Evolutionary conservation across 2,888 invertebrate genomes (phyloP), one percentile per base, ranked within the genome.

Genomic region (Meteorus colon): DNA sequence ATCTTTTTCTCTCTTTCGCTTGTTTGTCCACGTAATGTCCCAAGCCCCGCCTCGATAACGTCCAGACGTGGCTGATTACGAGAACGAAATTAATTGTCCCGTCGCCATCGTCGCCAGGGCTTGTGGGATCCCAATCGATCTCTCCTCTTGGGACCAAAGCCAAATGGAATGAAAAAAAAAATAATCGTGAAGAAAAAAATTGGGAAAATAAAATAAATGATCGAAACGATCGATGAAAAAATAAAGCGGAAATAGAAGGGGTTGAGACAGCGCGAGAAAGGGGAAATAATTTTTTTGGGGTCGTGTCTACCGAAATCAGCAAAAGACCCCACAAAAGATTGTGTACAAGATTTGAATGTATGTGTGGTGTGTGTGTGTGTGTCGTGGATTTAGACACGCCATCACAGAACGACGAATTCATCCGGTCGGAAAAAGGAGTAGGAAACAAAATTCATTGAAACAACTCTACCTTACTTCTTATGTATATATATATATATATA

Each of bases 361-460:
- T 78, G 77, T 77, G 69, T 27, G 62, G 82, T 84, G 83, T 84
- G 79, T 78, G 77, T 77, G 69, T 27, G 62, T 74, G 74, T 77
- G 78, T 81, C 77, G 77, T 65, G 74, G 71, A 19, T 24, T 55
- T 8, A 75, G 74, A 80, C 78, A 73, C 14, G 24, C 66, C 41
- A 34, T 41, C 41, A 78, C 79, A 77, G 75, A 79, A 74, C 82
- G 81, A 86, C 83, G 83, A 86, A 86, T 85, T 85, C 85, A 84
- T 86, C 82, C 77, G 75, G 74, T 73, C 41, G 76, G 76, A 51
- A 67, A 74, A 45, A 75, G 78, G 78, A 68, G 69, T 75, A 59
- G 63, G 60, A 69, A 73, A 41, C 34, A 55, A 29, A 66, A 62
- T 62, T 73, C 71, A 63, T 74, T 73, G 77, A 79, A 79, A 76